Evolutionary conservation across 2,888 invertebrate species (phyloP).

Genomic region (Dorcus parallelipipedus): DNA sequence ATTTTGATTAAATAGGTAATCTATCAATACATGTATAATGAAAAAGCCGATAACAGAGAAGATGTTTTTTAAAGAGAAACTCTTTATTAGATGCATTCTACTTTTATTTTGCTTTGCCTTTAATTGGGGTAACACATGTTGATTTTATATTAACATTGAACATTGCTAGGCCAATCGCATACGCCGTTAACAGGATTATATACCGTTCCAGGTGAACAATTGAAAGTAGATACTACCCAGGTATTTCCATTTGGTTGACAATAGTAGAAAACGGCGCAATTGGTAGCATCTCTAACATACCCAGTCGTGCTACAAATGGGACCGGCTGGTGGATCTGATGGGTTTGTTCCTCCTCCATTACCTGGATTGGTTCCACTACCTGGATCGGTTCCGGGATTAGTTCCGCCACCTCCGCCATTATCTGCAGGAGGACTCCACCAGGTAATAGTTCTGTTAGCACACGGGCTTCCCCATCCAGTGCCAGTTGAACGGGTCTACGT

Average conservation of each 20-base stretch:
- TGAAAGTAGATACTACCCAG: conserved; percentile 33
- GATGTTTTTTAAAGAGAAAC: too few relatives aligned
- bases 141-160: conserved; percentile 20
- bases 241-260: conserved; percentile 38
- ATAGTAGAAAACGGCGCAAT: conserved; percentile 46
- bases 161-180: conserved; percentile 44
- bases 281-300: conserved; percentile 42
- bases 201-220: conserved; percentile 41
- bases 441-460: neutral
- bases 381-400: neutral
- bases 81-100: too few relatives aligned
- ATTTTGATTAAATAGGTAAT: too few relatives aligned
- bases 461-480: too few relatives aligned
- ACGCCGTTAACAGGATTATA: conserved; percentile 41
- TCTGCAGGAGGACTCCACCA: neutral
- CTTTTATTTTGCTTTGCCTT: too few relatives aligned
- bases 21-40: too few relatives aligned
- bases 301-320: conserved; percentile 45
- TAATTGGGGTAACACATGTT: too few relatives aligned
- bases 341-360: neutral
- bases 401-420: neutral
- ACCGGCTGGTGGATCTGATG: neutral
- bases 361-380: too few relatives aligned
- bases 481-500: too few relatives aligned
- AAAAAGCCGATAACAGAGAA: too few relatives aligned